These are phyloP conservation scores for Graphium colonna DNA, from an alignment of 2,888 invertebrate species.

Conservation along the genomic window DNA sequence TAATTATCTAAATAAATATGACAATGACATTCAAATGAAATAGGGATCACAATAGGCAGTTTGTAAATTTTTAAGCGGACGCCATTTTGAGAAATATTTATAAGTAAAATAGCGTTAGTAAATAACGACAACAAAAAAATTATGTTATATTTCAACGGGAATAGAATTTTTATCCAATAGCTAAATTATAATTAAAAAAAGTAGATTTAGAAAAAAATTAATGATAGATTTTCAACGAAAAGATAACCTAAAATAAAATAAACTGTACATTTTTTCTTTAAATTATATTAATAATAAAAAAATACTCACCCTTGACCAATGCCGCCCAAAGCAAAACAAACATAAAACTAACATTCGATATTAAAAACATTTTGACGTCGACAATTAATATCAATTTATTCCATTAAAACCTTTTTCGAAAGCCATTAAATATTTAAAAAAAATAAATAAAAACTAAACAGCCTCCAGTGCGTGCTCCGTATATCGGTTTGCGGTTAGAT, in stretches of 20 bases:
- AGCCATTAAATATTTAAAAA: not conserved
- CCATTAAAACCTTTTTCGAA: not conserved
- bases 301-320: slow-evolving; percentile 15
- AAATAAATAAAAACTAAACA: not conserved
- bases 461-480: slow-evolving; percentile 5
- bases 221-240: too few species aligned
- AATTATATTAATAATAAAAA: not conserved
- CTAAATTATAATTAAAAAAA: too few species aligned
- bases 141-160: not conserved
- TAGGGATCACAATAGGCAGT: slow-evolving; percentile 8
- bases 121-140: not conserved
- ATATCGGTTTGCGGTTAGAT: slow-evolving; percentile 14
- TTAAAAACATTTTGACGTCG: slow-evolving; percentile 1
- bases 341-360: not conserved
- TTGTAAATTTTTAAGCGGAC: not conserved
- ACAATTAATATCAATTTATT: not conserved
- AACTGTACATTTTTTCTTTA: too few species aligned
- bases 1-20: slow-evolving; percentile 18
- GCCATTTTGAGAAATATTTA: too few species aligned
- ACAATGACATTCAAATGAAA: slow-evolving; percentile 20
- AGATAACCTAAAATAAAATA: too few species aligned
- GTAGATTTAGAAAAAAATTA: too few species aligned
- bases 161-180: too few species aligned
- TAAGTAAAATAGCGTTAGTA: too few species aligned
- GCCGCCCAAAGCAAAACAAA: slow-evolving; percentile 10